These are phyloP conservation scores for Torymus texanus DNA, from an alignment of 2,888 invertebrate genomes.

Conservation along the genomic window DNA sequence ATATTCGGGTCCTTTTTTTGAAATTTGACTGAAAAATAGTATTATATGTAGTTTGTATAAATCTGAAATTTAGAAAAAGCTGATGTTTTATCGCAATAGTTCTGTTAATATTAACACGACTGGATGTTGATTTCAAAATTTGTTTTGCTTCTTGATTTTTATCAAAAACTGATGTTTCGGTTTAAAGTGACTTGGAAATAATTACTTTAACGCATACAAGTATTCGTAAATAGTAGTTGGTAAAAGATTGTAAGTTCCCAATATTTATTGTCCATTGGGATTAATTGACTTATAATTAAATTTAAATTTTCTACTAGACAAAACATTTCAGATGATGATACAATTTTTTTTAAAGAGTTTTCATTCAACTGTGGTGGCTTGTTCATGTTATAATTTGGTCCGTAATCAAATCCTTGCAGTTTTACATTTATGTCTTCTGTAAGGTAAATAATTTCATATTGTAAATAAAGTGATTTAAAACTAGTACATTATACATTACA, in stretches of 20 bases:
- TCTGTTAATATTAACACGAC: conserved; percentile 22
- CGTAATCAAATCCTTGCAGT: too few relatives aligned
- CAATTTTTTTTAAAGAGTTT: too few relatives aligned
- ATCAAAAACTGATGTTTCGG: conserved; percentile 17
- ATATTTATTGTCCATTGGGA: conserved; percentile 48
- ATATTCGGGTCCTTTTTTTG: neutral
- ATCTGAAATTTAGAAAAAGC: conserved; percentile 7
- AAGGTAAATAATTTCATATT: too few relatives aligned
- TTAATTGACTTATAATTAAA: conserved; percentile 54
- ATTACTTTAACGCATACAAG: conserved; percentile 1
- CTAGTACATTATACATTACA: conserved; percentile 56
- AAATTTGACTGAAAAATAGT: conserved; percentile 7
- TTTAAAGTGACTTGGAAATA: conserved; percentile 15
- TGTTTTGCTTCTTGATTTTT: conserved; percentile 20
- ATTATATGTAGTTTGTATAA: neutral
- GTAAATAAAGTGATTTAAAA: too few relatives aligned
- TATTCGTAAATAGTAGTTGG: conserved; percentile 21
- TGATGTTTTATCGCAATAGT: conserved; percentile 33
- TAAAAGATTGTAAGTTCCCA: conserved; percentile 38
- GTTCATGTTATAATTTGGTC: too few relatives aligned
- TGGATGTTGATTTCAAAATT: conserved; percentile 3
- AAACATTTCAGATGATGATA: too few relatives aligned
- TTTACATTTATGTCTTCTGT: too few relatives aligned
- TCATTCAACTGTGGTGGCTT: too few relatives aligned
- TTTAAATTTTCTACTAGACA: conserved; percentile 48